A percentile compares a stretch with the other conserved stretches of the same genome.
These are phyloP conservation scores for Chondrosia reniformis DNA, from an alignment of 37 sponge, comb jelly and placozoan genomes.

Conservation along the genomic window DNA sequence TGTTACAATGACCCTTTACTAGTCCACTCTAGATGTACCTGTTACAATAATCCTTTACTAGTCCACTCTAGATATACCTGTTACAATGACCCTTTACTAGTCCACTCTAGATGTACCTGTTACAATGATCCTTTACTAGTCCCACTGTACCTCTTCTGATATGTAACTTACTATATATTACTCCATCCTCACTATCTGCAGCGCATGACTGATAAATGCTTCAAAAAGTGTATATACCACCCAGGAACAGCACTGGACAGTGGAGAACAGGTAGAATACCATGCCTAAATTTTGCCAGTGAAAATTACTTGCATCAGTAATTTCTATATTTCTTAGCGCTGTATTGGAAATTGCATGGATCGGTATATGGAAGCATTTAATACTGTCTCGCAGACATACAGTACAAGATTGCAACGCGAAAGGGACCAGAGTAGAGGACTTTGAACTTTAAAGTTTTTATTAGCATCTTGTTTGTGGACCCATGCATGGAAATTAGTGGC, in stretches of 20 bases:
- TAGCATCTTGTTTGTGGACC: too few species aligned
- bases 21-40: too few species aligned
- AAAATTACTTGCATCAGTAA: not conserved
- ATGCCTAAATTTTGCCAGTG: not conserved
- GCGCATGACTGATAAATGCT: slow-evolving; percentile 52
- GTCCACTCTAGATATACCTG: too few species aligned
- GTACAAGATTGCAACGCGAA: slow-evolving; percentile 17
- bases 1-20: too few species aligned
- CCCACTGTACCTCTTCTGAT: not conserved
- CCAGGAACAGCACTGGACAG: slow-evolving; percentile 35
- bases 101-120: too few species aligned
- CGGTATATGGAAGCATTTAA: slow-evolving; percentile 72
- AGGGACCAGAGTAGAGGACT: too few species aligned
- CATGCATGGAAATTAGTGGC: too few species aligned
- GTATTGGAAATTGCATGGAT: slow-evolving; percentile 58
- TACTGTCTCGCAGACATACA: slow-evolving; percentile 44
- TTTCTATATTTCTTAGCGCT: slow-evolving; percentile 29
- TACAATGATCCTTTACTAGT: too few species aligned
- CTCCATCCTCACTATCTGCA: not conserved
- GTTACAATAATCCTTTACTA: too few species aligned
- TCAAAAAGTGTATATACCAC: slow-evolving; percentile 36
- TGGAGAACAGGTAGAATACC: slow-evolving; percentile 35
- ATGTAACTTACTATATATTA: not conserved
- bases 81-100: too few species aligned
- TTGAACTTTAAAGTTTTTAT: too few species aligned